These are phyloP conservation scores for Drosophila demipolita DNA, from an alignment of 2,888 invertebrate genomes.

Conservation along the genomic window DNA sequence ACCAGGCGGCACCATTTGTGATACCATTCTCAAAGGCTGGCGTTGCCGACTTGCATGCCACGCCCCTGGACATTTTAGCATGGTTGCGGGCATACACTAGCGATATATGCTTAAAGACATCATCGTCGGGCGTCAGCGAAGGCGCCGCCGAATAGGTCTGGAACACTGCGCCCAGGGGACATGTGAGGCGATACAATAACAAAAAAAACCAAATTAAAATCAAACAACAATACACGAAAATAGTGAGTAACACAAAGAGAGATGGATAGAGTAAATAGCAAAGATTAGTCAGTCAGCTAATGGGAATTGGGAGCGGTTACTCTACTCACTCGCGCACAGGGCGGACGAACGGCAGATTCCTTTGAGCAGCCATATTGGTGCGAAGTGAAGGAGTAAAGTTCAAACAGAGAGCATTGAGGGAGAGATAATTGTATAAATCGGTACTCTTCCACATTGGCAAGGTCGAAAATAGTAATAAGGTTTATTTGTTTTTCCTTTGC, in stretches of 20 bases:
- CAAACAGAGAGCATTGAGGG: slow-evolving; percentile 56
- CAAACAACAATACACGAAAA: slow-evolving; percentile 10
- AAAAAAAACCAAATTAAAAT: slow-evolving; percentile 6
- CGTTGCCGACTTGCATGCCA: slow-evolving; percentile 91
- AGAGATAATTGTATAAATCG: slow-evolving; percentile 80
- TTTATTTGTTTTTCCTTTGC: background rate
- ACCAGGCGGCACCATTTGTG: slow-evolving; percentile 98
- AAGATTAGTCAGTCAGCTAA: background rate
- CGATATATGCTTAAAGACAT: slow-evolving; percentile 94
- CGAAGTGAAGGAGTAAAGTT: slow-evolving; percentile 67
- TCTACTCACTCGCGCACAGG: slow-evolving; percentile 90
- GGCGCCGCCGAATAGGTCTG: slow-evolving; percentile 93
- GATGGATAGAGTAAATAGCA: slow-evolving; percentile 7
- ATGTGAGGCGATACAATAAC: slow-evolving; percentile 84
- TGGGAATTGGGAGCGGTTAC: slow-evolving; percentile 60
- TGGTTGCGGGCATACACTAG: slow-evolving; percentile 94
- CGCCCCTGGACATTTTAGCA: slow-evolving; percentile 94
- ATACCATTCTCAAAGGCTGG: slow-evolving; percentile 94
- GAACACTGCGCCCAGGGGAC: slow-evolving; percentile 91
- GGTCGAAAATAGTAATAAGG: background rate
- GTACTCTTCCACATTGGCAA: slow-evolving; percentile 27
- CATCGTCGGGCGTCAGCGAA: slow-evolving; percentile 95
- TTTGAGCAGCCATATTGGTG: slow-evolving; percentile 86
- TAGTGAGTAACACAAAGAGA: background rate
- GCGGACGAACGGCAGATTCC: slow-evolving; percentile 92